A percentile compares a stretch with the other conserved stretches of the same genome.
These are phyloP conservation scores for Saccopteryx leptura DNA, from an alignment of 2,113 vertebrate genomes.

Conservation along the genomic window DNA sequence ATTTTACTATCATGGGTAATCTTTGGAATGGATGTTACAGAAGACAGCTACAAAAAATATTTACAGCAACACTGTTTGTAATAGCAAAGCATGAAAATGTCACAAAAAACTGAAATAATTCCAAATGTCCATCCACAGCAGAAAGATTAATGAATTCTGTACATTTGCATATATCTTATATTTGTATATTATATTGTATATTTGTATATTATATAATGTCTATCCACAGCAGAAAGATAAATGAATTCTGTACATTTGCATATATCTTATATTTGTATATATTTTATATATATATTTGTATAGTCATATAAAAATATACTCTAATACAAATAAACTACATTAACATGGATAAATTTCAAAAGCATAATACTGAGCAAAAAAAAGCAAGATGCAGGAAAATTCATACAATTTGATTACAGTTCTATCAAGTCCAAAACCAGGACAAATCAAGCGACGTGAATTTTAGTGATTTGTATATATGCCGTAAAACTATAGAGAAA, in stretches of 20 bases:
- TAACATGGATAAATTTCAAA: constrained; percentile 45
- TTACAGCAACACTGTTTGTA: not conserved
- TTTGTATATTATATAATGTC: not conserved
- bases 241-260: not conserved
- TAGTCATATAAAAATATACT: not conserved
- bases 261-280: not conserved
- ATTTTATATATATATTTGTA: too few relatives aligned
- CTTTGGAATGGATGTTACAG: not conserved
- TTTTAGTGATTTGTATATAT: not conserved
- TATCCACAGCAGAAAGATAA: not conserved
- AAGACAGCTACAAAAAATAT: not conserved
- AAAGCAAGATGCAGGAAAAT: not conserved
- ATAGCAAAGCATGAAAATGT: constrained; percentile 32
- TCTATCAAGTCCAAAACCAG: constrained; percentile 24
- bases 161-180: not conserved
- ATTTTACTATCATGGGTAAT: not conserved
- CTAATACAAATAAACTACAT: not conserved
- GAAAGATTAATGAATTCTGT: not conserved
- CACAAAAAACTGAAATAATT: constrained; percentile 8
- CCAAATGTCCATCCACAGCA: not conserved
- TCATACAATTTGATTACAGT: not conserved
- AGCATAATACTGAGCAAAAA: not conserved
- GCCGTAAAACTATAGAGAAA: not conserved
- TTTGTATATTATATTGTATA: not conserved
- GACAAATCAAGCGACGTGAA: constrained; percentile 17